Percentiles rank a stretch among this genome's conserved stretches.
Conservation (phyloP, 2,888 invertebrate genomes). For the Panopea generosa region DNA sequence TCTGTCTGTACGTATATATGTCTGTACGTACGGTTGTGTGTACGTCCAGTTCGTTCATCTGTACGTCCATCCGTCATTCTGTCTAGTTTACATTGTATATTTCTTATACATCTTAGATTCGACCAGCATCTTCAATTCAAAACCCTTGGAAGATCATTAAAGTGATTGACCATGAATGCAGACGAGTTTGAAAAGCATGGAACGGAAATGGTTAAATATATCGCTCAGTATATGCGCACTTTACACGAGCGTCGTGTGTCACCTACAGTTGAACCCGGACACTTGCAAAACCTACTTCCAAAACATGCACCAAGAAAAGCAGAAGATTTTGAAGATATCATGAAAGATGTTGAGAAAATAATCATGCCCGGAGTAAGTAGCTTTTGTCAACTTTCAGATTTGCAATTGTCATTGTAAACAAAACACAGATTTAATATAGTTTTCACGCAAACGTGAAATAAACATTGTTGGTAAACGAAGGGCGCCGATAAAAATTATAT, state of each 20-base stretch:
- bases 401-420: too few species aligned
- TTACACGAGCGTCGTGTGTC: constrained; percentile 77
- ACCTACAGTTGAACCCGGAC: constrained; percentile 83
- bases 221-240: constrained; percentile 83
- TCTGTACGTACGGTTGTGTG: background rate
- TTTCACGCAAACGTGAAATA: too few species aligned
- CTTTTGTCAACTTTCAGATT: too few species aligned
- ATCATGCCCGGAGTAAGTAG: constrained; percentile 84
- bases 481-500: too few species aligned
- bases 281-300: constrained; percentile 80
- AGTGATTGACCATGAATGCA: constrained; percentile 30
- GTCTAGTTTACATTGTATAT: too few species aligned
- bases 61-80: too few species aligned
- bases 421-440: too few species aligned
- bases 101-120: too few species aligned
- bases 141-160: too few species aligned
- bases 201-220: constrained; percentile 84
- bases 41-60: background rate
- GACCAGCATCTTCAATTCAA: too few species aligned
- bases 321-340: constrained; percentile 81
- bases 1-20: too few species aligned
- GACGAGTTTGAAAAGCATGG: constrained; percentile 83
- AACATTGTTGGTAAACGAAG: too few species aligned
- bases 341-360: constrained; percentile 82
- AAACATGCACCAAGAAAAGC: constrained; percentile 79